Conservation (phyloP, 2,888 invertebrate genomes). For the Rutpela maculata region DNA sequence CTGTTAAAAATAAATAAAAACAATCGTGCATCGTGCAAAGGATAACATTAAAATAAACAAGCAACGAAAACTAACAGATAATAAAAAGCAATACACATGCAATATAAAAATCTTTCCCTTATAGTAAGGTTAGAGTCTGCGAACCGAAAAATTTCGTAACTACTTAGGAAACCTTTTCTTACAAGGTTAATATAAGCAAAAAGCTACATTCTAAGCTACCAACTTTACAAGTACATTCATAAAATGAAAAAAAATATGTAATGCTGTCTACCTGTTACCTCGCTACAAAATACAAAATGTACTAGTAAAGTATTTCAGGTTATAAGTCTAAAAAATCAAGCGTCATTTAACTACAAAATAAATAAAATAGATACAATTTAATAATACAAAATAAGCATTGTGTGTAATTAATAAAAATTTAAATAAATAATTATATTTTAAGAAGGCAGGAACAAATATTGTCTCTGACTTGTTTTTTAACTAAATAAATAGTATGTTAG, state of each 20-base stretch:
- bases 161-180: slow-evolving; percentile 65
- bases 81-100: slow-evolving; percentile 55
- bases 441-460: slow-evolving; percentile 22
- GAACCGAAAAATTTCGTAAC: slow-evolving; percentile 69
- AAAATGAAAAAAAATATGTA: slow-evolving; percentile 43
- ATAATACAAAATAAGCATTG: slow-evolving; percentile 37
- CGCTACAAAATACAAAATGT: slow-evolving; percentile 48
- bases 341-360: slow-evolving; percentile 49
- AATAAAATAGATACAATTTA: slow-evolving; percentile 39
- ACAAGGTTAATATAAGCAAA: slow-evolving; percentile 67
- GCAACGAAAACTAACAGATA: slow-evolving; percentile 39
- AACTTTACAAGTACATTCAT: slow-evolving; percentile 64
- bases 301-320: slow-evolving; percentile 47
- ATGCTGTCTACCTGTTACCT: slow-evolving; percentile 41
- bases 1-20: slow-evolving; percentile 58
- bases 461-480: slow-evolving; percentile 15
- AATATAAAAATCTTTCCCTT: slow-evolving; percentile 72
- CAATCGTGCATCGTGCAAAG: slow-evolving; percentile 46
- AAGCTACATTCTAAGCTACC: slow-evolving; percentile 68
- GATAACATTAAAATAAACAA: slow-evolving; percentile 26
- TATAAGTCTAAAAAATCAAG: slow-evolving; percentile 51
- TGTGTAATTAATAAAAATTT: slow-evolving; percentile 36
- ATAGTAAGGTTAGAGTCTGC: slow-evolving; percentile 74
- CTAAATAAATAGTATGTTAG: slow-evolving; percentile 20
- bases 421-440: slow-evolving; percentile 23